Conservation (phyloP, 2,888 invertebrate genomes). For the Scaptomyza flava region DNA sequence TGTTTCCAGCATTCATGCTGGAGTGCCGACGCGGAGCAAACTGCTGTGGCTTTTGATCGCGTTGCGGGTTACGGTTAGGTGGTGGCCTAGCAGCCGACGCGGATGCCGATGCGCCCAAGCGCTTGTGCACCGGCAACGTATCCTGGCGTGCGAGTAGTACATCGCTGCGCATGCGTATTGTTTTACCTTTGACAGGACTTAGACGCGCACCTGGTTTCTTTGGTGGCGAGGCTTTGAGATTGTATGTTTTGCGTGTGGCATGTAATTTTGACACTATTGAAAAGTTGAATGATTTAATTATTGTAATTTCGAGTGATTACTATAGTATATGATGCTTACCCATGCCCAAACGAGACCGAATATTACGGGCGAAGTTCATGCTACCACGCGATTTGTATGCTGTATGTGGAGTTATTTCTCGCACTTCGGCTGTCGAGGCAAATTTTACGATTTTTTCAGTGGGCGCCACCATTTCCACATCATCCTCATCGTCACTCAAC, state of each 20-base stretch:
- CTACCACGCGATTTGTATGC: slow-evolving; percentile 53
- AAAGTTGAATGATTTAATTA: background rate
- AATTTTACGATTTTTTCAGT: slow-evolving; percentile 84
- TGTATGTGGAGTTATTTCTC: slow-evolving; percentile 82
- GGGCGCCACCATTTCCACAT: slow-evolving; percentile 44
- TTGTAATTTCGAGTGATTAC: too few species aligned
- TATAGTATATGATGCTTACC: slow-evolving; percentile 28
- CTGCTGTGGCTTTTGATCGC: slow-evolving; percentile 18
- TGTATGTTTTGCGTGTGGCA: slow-evolving; percentile 79
- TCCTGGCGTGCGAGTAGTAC: slow-evolving; percentile 74
- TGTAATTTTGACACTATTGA: slow-evolving; percentile 76
- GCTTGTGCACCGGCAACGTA: slow-evolving; percentile 78
- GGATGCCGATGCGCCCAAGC: slow-evolving; percentile 67
- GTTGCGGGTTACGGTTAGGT: slow-evolving; percentile 20
- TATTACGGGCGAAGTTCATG: slow-evolving; percentile 58
- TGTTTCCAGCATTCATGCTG: slow-evolving; percentile 52
- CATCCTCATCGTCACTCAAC: slow-evolving; percentile 20
- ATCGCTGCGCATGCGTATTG: slow-evolving; percentile 82
- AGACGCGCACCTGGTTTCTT: slow-evolving; percentile 59
- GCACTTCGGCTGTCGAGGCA: slow-evolving; percentile 84
- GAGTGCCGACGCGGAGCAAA: slow-evolving; percentile 52
- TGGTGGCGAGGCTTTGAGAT: slow-evolving; percentile 76
- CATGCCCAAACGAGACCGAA: slow-evolving; percentile 79
- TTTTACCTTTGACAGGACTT: slow-evolving; percentile 73
- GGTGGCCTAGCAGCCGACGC: slow-evolving; percentile 3